Conservation (phyloP, 2,888 invertebrate genomes). For the Metallyticus violacea region DNA sequence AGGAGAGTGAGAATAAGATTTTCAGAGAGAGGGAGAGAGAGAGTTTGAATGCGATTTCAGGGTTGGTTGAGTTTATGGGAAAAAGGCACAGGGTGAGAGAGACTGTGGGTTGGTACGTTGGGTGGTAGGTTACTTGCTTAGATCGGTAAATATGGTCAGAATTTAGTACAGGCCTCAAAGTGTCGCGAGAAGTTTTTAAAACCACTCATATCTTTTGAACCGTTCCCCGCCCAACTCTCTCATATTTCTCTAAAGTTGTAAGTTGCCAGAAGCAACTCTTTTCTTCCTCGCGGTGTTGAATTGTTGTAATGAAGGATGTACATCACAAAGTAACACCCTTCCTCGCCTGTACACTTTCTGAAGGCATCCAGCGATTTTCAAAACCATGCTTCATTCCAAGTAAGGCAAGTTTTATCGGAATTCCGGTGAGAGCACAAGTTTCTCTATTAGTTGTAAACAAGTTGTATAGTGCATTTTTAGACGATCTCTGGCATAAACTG, state of each 20-base stretch:
- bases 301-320: not conserved
- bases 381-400: not conserved
- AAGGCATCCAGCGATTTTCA: not conserved
- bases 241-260: conserved; percentile 10
- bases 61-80: conserved; percentile 19
- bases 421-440: not conserved
- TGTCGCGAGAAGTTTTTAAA: conserved; percentile 24
- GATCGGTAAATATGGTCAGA: conserved; percentile 24
- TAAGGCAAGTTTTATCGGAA: not conserved
- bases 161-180: conserved; percentile 15
- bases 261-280: not conserved
- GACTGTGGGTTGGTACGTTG: not conserved
- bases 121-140: not conserved
- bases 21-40: not conserved
- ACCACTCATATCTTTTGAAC: conserved; percentile 19
- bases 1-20: not conserved
- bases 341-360: not conserved
- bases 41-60: conserved; percentile 18
- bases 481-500: not conserved
- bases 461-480: not conserved
- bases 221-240: not conserved
- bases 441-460: not conserved
- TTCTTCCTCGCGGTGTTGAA: not conserved
- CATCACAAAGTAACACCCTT: not conserved
- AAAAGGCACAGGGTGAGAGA: not conserved